A percentile compares a stretch with the other conserved stretches of the same genome.
phyloP scores from a whole-genome alignment of 37 sponge, comb jelly and placozoan species.

The Axinella damicornis region DNA sequence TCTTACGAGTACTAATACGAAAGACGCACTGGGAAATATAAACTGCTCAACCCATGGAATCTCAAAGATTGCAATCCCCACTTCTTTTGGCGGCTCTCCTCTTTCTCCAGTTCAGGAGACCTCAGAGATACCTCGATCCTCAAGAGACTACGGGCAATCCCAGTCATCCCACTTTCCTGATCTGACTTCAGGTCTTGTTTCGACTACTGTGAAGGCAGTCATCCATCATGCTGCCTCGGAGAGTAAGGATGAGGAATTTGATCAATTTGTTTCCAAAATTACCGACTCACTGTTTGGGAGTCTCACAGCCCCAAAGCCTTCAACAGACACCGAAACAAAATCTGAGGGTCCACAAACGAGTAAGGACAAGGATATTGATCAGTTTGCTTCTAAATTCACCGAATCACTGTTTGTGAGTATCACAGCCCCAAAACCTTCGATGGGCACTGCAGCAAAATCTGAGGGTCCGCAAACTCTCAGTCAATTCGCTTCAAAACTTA shows the following conservation, averaged over 20 bases:
- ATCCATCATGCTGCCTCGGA: background rate
- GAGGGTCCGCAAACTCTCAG: background rate
- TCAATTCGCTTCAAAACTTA: background rate
- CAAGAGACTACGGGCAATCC: background rate
- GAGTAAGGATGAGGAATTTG: background rate
- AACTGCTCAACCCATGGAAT: background rate
- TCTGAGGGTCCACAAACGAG: background rate
- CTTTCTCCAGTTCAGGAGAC: conserved; percentile 35
- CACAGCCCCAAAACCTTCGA: too few species aligned
- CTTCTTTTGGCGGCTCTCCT: background rate
- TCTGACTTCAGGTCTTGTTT: background rate
- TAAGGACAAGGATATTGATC: background rate
- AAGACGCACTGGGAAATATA: conserved; percentile 12
- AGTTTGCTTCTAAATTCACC: conserved; percentile 5
- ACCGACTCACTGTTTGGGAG: conserved; percentile 11
- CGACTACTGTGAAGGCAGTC: background rate
- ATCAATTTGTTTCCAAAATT: background rate
- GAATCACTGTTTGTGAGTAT: conserved; percentile 2
- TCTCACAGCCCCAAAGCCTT: background rate
- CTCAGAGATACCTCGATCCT: background rate
- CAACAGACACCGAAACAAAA: too few species aligned
- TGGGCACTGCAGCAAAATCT: background rate
- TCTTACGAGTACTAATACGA: background rate
- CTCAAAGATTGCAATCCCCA: background rate
- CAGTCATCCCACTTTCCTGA: too few species aligned